Evolutionary conservation across 2,797 vertebrate species (phyloP).

Genomic region (Pygocentrus nattereri): DNA sequence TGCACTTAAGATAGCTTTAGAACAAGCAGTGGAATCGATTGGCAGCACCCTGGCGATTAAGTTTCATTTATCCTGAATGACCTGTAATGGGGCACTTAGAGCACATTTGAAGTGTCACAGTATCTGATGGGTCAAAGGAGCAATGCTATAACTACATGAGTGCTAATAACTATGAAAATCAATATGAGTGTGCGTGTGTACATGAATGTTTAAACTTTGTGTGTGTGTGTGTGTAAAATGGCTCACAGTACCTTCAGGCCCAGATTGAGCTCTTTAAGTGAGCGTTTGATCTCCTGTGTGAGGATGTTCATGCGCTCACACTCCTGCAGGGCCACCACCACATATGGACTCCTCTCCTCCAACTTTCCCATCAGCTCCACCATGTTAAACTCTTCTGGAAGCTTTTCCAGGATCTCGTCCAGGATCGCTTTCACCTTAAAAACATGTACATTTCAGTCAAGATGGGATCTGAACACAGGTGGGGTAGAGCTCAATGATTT

Average conservation of each 20-base stretch:
- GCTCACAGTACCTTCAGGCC: conserved; percentile 86
- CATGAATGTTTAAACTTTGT: not conserved
- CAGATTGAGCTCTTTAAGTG: conserved; percentile 85
- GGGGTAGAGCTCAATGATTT: too few species aligned
- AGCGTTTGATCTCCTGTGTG: conserved; percentile 84
- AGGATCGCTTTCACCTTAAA: conserved; percentile 85
- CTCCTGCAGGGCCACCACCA: conserved; percentile 92
- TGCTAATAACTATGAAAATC: conserved; percentile 33
- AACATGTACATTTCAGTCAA: not conserved
- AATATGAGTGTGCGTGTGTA: conserved; percentile 14
- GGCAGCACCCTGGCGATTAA: conserved; percentile 34
- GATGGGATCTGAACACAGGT: too few species aligned
- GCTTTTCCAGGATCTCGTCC: conserved; percentile 89
- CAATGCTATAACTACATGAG: conserved; percentile 31
- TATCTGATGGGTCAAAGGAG: conserved; percentile 33
- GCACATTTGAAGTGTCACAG: conserved; percentile 12
- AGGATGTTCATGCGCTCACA: conserved; percentile 93
- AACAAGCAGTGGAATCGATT: conserved; percentile 59
- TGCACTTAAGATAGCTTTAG: conserved; percentile 68
- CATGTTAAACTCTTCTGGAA: conserved; percentile 90
- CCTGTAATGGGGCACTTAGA: conserved; percentile 35
- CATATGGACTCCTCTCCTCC: conserved; percentile 89
- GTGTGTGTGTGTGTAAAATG: conserved; percentile 19
- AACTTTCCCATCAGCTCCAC: conserved; percentile 84
- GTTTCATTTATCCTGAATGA: conserved; percentile 53